Evolutionary conservation across 2,888 invertebrate species (phyloP).

Genomic region (Augochlorella aurata): DNA sequence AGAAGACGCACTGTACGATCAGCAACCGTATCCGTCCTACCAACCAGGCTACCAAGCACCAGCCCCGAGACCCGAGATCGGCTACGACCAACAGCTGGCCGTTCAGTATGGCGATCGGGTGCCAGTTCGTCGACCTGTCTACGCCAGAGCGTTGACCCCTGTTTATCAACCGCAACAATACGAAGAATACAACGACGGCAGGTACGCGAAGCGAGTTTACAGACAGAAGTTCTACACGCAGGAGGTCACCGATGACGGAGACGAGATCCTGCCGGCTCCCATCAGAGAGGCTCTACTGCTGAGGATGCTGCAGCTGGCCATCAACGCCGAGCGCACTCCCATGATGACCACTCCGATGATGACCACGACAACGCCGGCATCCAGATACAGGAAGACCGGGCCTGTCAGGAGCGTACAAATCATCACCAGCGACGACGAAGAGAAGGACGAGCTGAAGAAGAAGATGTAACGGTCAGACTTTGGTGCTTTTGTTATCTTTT

Average conservation of each 20-base stretch:
- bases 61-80: slow-evolving; percentile 70
- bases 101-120: slow-evolving; percentile 76
- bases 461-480: slow-evolving; percentile 66
- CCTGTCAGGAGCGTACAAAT: slow-evolving; percentile 89
- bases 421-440: slow-evolving; percentile 85
- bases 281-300: slow-evolving; percentile 88
- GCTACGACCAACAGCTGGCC: slow-evolving; percentile 65
- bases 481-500: background rate
- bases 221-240: slow-evolving; percentile 77
- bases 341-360: slow-evolving; percentile 79
- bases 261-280: slow-evolving; percentile 87
- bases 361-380: slow-evolving; percentile 77
- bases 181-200: slow-evolving; percentile 77
- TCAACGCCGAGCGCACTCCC: slow-evolving; percentile 84
- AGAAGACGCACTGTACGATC: slow-evolving; percentile 79
- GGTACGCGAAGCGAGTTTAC: slow-evolving; percentile 77
- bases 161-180: slow-evolving; percentile 74
- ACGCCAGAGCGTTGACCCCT: slow-evolving; percentile 68
- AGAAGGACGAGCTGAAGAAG: slow-evolving; percentile 75
- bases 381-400: slow-evolving; percentile 82
- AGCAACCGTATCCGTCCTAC: slow-evolving; percentile 80
- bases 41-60: slow-evolving; percentile 79
- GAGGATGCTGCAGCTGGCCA: slow-evolving; percentile 88
- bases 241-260: slow-evolving; percentile 80
- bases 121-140: slow-evolving; percentile 73